Base-by-base conservation (phyloP, 1,140 invertebrate genomes). In the Diorhabda sublineata region DNA sequence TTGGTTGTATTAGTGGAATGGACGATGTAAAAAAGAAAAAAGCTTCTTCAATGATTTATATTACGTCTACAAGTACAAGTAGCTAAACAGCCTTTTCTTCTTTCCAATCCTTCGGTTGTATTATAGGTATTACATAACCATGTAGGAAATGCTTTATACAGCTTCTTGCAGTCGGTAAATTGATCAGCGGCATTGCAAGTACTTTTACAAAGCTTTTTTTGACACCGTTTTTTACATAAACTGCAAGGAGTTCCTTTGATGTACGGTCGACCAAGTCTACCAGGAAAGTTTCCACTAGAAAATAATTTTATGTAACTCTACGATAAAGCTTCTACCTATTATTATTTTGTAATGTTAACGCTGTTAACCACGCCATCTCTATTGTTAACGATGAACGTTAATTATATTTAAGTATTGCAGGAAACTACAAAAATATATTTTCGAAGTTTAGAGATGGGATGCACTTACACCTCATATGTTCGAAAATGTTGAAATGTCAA, bases 121-220 rank as follows among this genome's bases (percentile, higher is more conserved):
- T 83, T 80, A 4, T 42, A 9, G 47, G 82, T 85, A 56, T 85
- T 78, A 76, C 90, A 91, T 3, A 91, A 80, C 89, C 89, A 91
- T 6, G 78, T 74, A 1, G 84, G 83, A 78, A 85, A 87, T 9
- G 84, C 84, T 57, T 78, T 76, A 61, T 85, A 80, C 7, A 93
- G 82, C 62, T 91, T 84, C 56, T 81, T 82, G 76, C 92, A 94
- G 79, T 94, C 93, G 47, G 87, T 85, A 87, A 87, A 93, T 9
- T 86, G 80, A 77, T 93, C 91, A 44, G 85, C 87, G 65, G 85
- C 85, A 6, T 85, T 84, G 78, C 92, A 94, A 0, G 86, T 77
- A 83, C 93, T 94, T 41, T 87, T 89, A 80, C 92, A 93, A 0
- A 94, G 85, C 75, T 86, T 86, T 42, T 84, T 86, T 63, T 84